Base-by-base conservation (phyloP, 2,888 invertebrate genomes). In the Agonopterix subpropinquella region DNA sequence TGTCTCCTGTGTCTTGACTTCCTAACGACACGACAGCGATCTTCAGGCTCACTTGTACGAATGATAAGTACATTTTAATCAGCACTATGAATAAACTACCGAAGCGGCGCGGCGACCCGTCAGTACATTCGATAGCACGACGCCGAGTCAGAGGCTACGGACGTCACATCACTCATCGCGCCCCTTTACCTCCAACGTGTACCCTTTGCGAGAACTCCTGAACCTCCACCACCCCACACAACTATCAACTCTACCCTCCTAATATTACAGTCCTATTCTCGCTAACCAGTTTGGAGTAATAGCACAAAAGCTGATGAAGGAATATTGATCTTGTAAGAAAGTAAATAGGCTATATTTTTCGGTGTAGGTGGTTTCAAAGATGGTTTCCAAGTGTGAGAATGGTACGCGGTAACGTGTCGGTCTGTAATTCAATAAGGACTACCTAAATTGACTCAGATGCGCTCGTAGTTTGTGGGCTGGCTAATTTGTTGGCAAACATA, bases 341-440 rank as follows among this genome's bases (percentile, higher is more conserved):
- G 9, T n/a, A 39, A 39, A 39, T 39, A n/a, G 10, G 39, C 1
- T 28, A 7, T 28, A 28, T 28, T 39, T 39, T 39, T 8, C 9
- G 0, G n/a, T 36, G 52, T 56, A 57, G 52, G 52, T 37, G 47
- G 51, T 58, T 63, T 62, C 8, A 51, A 51, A 48, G 37, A 18
- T 43, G 41, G 47, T 50, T 39, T 49, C 53, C 49, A 47, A 57
- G 47, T 49, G 50, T 57, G 56, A 59, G 58, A 56, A 58, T 59
- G 58, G 59, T 55, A 57, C 55, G 57, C 58, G 65, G 77, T 78
- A 82, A 85, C 75, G 82, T 84, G 83, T 78, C 70, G 75, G 81
- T 66, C 67, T 73, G 80, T 85, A 84, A 86, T 83, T 85, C 79
- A 85, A 85, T 86, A 83, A 86, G 80, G 82, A 73, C 77, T 75